These are phyloP conservation scores for Rhinoraja longicauda DNA, from an alignment of 2,797 vertebrate species.

Conservation along the genomic window DNA sequence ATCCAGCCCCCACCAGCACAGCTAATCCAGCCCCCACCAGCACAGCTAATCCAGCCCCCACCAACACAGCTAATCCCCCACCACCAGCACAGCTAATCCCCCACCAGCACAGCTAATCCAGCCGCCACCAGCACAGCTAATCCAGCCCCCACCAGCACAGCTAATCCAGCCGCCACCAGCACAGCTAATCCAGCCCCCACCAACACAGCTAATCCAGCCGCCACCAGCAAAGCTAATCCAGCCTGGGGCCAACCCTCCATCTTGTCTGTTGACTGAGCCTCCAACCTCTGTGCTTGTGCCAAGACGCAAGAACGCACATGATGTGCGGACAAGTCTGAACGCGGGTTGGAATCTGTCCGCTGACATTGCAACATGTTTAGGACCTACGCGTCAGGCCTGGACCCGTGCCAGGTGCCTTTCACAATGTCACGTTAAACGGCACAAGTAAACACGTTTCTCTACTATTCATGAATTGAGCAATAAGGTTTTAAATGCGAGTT, in stretches of 20 bases:
- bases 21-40: background rate
- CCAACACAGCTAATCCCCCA: background rate
- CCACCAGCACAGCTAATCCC: too few relatives aligned
- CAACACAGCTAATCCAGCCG: background rate
- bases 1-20: background rate
- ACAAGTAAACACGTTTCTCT: background rate
- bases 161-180: background rate
- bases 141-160: background rate
- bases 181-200: background rate
- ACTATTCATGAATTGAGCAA: background rate
- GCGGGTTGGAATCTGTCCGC: background rate
- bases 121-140: too few relatives aligned
- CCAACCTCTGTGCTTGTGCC: background rate
- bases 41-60: background rate
- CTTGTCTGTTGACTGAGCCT: background rate
- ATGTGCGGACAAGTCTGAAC: background rate
- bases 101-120: background rate
- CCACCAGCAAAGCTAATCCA: background rate
- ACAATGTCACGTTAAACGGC: background rate
- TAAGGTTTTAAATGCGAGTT: background rate
- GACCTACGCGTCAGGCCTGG: too few relatives aligned
- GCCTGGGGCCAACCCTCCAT: background rate
- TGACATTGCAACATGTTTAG: background rate
- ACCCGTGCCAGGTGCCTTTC: background rate
- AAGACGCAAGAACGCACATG: background rate